These are phyloP conservation scores for Peromyscus maniculatus DNA, from an alignment of 2,113 vertebrate genomes.

Conservation along the genomic window DNA sequence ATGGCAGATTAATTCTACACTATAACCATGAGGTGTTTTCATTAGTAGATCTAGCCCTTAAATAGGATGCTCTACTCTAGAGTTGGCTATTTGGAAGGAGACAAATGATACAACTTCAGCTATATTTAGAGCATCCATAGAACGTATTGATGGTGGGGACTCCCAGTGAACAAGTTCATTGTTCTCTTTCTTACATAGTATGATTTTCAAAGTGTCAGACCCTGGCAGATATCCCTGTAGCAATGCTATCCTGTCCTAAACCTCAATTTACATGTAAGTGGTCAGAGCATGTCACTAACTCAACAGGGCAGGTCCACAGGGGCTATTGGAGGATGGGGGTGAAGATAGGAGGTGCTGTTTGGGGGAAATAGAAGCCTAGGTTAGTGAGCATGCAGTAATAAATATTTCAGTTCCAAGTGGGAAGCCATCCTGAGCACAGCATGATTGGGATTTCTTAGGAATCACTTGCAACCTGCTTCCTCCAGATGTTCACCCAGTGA, in stretches of 20 bases:
- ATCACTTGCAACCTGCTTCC: background rate
- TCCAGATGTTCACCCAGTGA: background rate
- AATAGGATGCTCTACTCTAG: background rate
- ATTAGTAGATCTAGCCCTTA: background rate
- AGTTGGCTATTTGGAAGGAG: constrained; percentile 8
- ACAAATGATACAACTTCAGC: constrained; percentile 5
- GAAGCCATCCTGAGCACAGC: background rate
- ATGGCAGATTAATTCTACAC: constrained; percentile 3
- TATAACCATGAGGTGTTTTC: background rate
- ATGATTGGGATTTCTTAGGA: background rate
- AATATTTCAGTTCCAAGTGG: background rate
- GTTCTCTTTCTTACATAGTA: background rate
- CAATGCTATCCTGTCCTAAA: background rate
- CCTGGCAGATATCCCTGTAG: background rate
- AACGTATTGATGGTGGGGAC: background rate
- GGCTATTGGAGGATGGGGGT: background rate
- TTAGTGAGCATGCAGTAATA: background rate
- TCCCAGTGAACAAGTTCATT: background rate
- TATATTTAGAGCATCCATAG: background rate
- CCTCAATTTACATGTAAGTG: background rate
- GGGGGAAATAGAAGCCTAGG: background rate
- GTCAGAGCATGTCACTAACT: background rate
- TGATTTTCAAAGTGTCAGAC: background rate
- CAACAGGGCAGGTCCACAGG: background rate
- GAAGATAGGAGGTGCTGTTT: background rate